Percentiles rank a stretch among this genome's conserved stretches.
These are phyloP conservation scores for Sebastes matsubarae DNA, from an alignment of 2,797 vertebrate genomes.

Conservation along the genomic window DNA sequence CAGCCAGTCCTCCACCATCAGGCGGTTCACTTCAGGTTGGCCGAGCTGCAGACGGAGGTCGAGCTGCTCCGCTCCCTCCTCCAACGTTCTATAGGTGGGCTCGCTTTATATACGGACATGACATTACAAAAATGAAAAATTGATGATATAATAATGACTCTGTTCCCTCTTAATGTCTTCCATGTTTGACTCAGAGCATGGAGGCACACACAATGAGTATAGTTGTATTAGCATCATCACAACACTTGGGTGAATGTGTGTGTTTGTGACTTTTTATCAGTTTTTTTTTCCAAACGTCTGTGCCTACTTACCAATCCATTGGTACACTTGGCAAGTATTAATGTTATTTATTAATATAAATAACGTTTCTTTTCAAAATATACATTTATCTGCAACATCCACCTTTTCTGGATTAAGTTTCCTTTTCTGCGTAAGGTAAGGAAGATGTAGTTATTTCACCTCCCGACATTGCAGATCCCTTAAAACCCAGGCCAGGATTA, in stretches of 20 bases:
- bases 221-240: not conserved
- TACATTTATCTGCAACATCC: not conserved
- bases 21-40: conserved; percentile 87
- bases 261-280: not conserved
- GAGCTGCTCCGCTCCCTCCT: conserved; percentile 90
- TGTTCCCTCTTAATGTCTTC: not conserved
- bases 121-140: not conserved
- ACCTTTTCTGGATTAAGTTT: not conserved
- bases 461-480: not conserved
- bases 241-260: not conserved
- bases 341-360: not conserved
- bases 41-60: conserved; percentile 88
- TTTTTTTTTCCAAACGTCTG: not conserved
- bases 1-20: conserved; percentile 86
- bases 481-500: not conserved
- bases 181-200: not conserved
- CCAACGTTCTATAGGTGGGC: conserved; percentile 79
- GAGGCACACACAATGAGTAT: not conserved
- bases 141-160: not conserved
- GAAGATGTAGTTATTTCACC: not conserved
- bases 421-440: not conserved
- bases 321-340: not conserved
- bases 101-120: not conserved
- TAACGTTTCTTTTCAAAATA: not conserved
- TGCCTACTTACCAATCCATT: not conserved